These are phyloP conservation scores for Poeciliopsis turrubarensis DNA, from an alignment of 2,113 vertebrate species.

Conservation along the genomic window DNA sequence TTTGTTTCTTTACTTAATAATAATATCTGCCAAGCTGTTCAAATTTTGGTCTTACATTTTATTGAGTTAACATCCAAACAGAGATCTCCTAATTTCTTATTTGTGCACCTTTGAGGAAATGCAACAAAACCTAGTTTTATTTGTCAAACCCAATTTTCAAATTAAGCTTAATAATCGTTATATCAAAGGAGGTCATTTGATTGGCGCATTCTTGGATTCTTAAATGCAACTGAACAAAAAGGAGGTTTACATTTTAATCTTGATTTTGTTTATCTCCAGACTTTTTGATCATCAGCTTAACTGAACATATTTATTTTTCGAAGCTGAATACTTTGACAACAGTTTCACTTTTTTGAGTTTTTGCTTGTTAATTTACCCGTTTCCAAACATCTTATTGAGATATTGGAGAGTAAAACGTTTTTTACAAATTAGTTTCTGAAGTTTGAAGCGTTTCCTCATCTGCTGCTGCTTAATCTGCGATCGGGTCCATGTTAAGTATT, in stretches of 20 bases:
- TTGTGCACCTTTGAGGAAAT: constrained; percentile 3
- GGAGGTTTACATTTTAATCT: background rate
- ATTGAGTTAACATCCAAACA: background rate
- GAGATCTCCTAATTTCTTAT: background rate
- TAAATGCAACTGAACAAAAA: background rate
- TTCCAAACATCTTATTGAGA: background rate
- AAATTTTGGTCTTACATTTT: background rate
- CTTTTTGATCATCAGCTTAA: background rate
- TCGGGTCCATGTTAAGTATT: background rate
- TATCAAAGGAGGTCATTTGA: background rate
- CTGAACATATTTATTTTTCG: background rate
- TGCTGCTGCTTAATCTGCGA: background rate
- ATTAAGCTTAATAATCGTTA: background rate
- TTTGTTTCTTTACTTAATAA: too few species aligned
- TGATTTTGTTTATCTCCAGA: background rate
- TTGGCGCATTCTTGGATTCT: background rate
- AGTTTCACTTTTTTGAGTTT: background rate
- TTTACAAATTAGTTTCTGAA: constrained; percentile 2
- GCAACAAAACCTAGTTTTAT: background rate
- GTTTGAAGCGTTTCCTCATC: background rate
- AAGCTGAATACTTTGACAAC: background rate
- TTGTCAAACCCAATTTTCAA: background rate
- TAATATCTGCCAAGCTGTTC: background rate
- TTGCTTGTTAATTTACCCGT: background rate
- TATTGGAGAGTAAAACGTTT: background rate